Conservation (phyloP, 2,113 vertebrate genomes). For the Sebastes schlegelii region DNA sequence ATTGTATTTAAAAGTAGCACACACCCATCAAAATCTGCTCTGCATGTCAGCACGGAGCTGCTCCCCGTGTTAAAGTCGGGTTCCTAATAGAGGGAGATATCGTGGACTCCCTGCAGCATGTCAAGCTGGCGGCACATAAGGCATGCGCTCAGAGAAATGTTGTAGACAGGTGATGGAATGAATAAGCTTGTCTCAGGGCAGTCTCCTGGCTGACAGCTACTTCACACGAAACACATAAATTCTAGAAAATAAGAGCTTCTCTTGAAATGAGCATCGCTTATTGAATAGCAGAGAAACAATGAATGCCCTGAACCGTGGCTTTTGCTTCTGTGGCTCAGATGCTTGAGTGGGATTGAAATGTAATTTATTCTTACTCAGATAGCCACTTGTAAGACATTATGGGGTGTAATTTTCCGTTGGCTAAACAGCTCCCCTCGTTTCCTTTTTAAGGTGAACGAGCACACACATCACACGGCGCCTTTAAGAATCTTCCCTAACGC, state of each 20-base stretch:
- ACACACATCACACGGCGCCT: slow-evolving; percentile 24
- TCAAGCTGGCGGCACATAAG: slow-evolving; percentile 32
- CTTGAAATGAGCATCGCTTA: slow-evolving; percentile 20
- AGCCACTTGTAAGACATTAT: slow-evolving; percentile 25
- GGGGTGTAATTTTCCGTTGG: slow-evolving; percentile 32
- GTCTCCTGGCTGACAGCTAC: slow-evolving; percentile 62
- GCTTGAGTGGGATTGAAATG: slow-evolving; percentile 29
- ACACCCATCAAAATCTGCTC: slow-evolving; percentile 54
- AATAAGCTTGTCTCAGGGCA: slow-evolving; percentile 67
- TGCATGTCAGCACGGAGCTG: slow-evolving; percentile 39
- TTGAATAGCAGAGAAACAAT: slow-evolving; percentile 18
- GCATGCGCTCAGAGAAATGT: slow-evolving; percentile 35
- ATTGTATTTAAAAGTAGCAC: slow-evolving; percentile 52
- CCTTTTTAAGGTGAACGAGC: slow-evolving; percentile 36
- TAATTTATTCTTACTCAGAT: slow-evolving; percentile 45
- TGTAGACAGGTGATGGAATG: slow-evolving; percentile 60
- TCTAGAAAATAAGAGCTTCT: slow-evolving; percentile 36
- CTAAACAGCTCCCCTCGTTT: slow-evolving; percentile 32
- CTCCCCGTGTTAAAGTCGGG: slow-evolving; percentile 45
- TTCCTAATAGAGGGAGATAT: slow-evolving; percentile 53
- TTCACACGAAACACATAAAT: slow-evolving; percentile 54
- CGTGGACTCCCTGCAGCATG: slow-evolving; percentile 45
- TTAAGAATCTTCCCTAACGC: slow-evolving; percentile 24
- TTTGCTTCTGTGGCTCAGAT: slow-evolving; percentile 24
- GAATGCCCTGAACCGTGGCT: slow-evolving; percentile 20